These are phyloP conservation scores for Syrphus vitripennis DNA, from an alignment of 2,888 invertebrate species.

Conservation along the genomic window DNA sequence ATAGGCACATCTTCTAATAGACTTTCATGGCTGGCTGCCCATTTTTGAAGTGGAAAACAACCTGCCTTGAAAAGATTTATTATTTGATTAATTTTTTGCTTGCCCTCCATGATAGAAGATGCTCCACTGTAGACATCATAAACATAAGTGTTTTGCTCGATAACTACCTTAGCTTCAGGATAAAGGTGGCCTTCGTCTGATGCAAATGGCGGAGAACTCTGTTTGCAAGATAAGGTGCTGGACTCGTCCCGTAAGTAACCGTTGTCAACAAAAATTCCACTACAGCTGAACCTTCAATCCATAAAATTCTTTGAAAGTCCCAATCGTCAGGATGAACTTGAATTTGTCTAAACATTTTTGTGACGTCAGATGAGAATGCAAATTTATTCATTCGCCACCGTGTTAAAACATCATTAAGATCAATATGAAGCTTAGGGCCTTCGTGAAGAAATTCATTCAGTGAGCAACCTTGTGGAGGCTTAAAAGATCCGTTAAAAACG, in stretches of 20 bases:
- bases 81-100: constrained; percentile 18
- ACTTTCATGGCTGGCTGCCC: constrained; percentile 9
- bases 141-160: constrained; percentile 12
- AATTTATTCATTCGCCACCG: constrained; percentile 17
- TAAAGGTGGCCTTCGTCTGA: background rate
- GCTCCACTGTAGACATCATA: constrained; percentile 23
- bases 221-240: constrained; percentile 34
- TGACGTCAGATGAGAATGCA: constrained; percentile 6
- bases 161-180: background rate
- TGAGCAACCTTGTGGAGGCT: background rate
- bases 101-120: background rate
- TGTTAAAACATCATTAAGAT: constrained; percentile 24
- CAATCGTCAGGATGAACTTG: constrained; percentile 18
- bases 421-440: constrained; percentile 1
- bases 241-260: constrained; percentile 20
- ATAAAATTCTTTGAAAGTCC: constrained; percentile 42
- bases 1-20: background rate
- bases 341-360: constrained; percentile 35
- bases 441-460: constrained; percentile 13
- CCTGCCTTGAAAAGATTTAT: constrained; percentile 20
- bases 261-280: constrained; percentile 15
- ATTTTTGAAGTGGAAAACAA: constrained; percentile 31
- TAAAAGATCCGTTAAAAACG: constrained; percentile 28
- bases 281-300: background rate
- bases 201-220: constrained; percentile 21